A percentile compares a stretch with the other conserved stretches of the same genome.
Evolutionary conservation across 2,888 invertebrate species (phyloP).

Genomic region (Cryptosula pallasiana): DNA sequence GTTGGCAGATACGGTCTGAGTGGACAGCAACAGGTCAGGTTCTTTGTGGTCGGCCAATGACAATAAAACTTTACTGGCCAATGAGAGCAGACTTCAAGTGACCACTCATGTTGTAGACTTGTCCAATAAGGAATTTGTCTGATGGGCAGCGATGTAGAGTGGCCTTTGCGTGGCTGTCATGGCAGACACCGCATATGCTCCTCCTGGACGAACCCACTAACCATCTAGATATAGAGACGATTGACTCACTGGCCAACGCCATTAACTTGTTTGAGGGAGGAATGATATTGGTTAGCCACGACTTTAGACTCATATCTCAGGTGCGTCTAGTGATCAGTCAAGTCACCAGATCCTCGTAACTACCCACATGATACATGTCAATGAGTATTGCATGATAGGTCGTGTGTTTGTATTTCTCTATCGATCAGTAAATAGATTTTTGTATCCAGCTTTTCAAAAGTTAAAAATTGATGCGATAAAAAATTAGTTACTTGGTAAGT

Average conservation of each 20-base stretch:
- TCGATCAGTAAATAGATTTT: no score
- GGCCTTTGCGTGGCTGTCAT: conserved; percentile 96
- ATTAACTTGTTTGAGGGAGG: conserved; percentile 98
- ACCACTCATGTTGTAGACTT: conserved; percentile 65
- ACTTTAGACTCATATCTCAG: conserved; percentile 97
- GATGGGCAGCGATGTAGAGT: conserved; percentile 98
- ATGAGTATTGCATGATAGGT: no score
- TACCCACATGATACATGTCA: no score
- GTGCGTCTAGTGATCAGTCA: no score
- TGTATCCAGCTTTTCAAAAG: no score
- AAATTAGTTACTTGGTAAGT: no score
- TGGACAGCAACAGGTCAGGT: conserved; percentile 77
- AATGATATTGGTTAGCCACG: conserved; percentile 98
- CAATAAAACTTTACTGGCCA: no score
- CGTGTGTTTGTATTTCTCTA: no score
- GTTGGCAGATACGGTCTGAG: conserved; percentile 96
- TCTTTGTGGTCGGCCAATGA: no score
- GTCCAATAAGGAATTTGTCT: conserved; percentile 87
- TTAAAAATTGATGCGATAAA: no score
- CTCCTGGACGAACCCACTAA: conserved; percentile 61
- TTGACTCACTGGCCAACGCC: conserved; percentile 95
- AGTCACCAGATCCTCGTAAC: no score
- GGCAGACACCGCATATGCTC: conserved; percentile 91
- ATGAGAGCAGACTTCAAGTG: no score
- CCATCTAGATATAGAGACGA: conserved; percentile 63